phyloP scores from a whole-genome alignment of 2,113 vertebrate genomes.

The Choloepus hoffmanni region DNA sequence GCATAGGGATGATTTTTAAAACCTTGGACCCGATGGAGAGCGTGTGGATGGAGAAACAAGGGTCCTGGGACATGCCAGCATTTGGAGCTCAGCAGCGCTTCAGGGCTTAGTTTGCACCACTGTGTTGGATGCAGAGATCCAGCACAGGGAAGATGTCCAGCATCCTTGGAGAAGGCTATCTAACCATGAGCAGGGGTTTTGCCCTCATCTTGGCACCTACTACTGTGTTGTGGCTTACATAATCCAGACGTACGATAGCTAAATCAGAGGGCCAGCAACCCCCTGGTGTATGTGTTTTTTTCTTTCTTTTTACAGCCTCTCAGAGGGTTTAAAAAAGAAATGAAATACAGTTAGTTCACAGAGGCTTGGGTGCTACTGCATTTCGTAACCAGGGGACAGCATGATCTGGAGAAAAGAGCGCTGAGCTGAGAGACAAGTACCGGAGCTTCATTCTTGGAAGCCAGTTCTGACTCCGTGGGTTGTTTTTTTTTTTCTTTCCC shows the following conservation, averaged over 20 bases:
- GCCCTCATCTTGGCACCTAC: background rate
- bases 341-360: rapidly evolving
- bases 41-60: too few relatives aligned
- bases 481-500: too few relatives aligned
- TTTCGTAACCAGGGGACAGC: background rate
- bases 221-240: too few relatives aligned
- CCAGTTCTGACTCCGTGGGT: background rate
- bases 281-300: rapidly evolving
- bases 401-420: background rate
- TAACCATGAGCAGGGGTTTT: background rate
- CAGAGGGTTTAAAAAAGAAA: too few relatives aligned
- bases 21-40: background rate
- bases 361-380: rapidly evolving
- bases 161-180: background rate
- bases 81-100: background rate
- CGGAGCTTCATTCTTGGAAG: background rate
- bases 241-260: rapidly evolving
- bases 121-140: too few relatives aligned
- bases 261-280: too few relatives aligned
- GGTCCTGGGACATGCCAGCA: too few relatives aligned
- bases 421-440: background rate
- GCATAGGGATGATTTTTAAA: background rate
- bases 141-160: too few relatives aligned
- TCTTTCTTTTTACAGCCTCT: rapidly evolving
- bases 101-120: too few relatives aligned